phyloP scores from a whole-genome alignment of 1,140 invertebrate genomes.

The Pararge aegeria region DNA sequence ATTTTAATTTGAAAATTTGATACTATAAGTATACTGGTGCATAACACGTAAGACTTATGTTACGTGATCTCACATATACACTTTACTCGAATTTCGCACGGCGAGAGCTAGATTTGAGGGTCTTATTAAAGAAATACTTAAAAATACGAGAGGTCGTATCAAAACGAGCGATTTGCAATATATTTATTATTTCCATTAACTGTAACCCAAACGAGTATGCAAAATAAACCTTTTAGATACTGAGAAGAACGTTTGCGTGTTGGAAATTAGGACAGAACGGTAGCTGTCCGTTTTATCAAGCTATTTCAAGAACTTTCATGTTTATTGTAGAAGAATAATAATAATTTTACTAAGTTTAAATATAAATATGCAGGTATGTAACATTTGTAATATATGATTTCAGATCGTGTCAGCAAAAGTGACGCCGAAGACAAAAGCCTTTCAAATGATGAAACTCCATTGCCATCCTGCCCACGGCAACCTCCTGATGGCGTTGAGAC shows the following conservation, averaged over 20 bases:
- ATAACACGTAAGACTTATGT: too few relatives aligned
- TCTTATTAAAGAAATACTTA: too few relatives aligned
- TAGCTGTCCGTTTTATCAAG: neutral
- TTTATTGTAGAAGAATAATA: neutral
- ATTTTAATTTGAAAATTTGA: too few relatives aligned
- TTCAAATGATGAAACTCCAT: constrained; percentile 70
- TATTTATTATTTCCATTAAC: neutral
- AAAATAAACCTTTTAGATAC: constrained; percentile 3
- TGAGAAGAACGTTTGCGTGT: neutral
- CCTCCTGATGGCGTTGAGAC: constrained; percentile 94
- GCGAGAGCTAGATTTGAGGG: too few relatives aligned
- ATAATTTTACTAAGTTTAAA: neutral
- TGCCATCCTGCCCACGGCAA: constrained; percentile 83
- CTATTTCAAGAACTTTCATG: neutral
- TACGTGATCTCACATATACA: too few relatives aligned
- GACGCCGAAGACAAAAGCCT: constrained; percentile 73
- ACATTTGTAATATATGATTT: constrained; percentile 19
- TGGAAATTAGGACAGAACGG: neutral
- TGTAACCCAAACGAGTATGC: neutral
- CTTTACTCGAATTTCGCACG: too few relatives aligned
- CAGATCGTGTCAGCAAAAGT: constrained; percentile 69
- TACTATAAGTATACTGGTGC: too few relatives aligned
- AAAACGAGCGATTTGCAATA: too few relatives aligned
- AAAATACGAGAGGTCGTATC: too few relatives aligned
- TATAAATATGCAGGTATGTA: neutral